phyloP scores from a whole-genome alignment of 37 sponge, comb jelly and placozoan genomes.

The Beroe ovata region DNA sequence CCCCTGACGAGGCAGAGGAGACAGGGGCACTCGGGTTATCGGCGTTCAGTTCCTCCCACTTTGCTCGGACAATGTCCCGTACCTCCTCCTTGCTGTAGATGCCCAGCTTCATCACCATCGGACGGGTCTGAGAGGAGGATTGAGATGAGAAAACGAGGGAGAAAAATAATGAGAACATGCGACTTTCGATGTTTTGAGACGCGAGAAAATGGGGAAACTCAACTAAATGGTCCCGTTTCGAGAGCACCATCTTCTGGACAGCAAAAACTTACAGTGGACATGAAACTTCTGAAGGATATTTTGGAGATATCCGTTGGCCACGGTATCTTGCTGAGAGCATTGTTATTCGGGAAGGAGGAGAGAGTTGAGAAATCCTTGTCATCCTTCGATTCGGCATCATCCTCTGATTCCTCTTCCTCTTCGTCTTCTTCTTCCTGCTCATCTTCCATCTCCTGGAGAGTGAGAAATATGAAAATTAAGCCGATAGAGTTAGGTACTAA shows the following conservation, averaged over 20 bases:
- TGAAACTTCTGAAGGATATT: constrained; percentile 48
- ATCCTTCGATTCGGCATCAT: not conserved
- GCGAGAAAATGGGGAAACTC: no score
- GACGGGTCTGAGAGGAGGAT: constrained; percentile 17
- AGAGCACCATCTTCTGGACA: no score
- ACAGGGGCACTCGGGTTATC: not conserved
- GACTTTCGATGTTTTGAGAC: no score
- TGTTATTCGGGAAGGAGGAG: not conserved
- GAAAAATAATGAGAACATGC: no score
- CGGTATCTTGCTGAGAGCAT: constrained; percentile 50
- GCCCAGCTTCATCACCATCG: constrained; percentile 60
- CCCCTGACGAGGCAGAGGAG: not conserved
- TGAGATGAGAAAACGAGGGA: no score
- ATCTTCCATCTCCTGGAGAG: constrained; percentile 35
- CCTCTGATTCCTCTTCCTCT: constrained; percentile 23
- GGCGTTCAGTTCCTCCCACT: constrained; percentile 62
- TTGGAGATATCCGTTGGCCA: constrained; percentile 56
- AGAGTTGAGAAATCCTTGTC: constrained; percentile 48
- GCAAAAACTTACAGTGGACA: constrained; percentile 33
- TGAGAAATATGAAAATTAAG: no score
- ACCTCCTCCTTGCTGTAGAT: constrained; percentile 63
- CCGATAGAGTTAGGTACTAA: no score
- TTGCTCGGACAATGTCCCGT: constrained; percentile 50
- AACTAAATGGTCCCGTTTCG: no score
- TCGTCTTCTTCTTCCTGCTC: constrained; percentile 42